Percentiles rank a stretch among this genome's conserved stretches.
phyloP scores from a whole-genome alignment of 1,140 invertebrate species.

The Mercenaria mercenaria region DNA sequence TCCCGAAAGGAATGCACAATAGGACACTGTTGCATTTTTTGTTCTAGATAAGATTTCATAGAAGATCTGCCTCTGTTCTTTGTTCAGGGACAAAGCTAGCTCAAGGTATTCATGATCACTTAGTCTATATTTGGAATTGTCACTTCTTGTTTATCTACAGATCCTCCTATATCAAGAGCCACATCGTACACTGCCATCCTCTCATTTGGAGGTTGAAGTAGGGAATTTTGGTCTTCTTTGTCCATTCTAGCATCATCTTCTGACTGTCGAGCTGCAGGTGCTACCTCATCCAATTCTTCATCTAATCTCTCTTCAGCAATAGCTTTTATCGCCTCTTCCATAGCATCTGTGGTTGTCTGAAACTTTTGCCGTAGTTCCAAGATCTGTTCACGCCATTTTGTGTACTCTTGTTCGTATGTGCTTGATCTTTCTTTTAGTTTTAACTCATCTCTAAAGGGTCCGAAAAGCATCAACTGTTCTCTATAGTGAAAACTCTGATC shows the following conservation, averaged over 20 bases:
- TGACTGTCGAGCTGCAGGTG: constrained; percentile 54
- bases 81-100: constrained; percentile 23
- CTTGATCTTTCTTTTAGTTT: neutral
- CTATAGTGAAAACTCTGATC: constrained; percentile 58
- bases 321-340: constrained; percentile 42
- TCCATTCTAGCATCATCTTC: constrained; percentile 50
- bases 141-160: neutral
- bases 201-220: constrained; percentile 39
- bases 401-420: constrained; percentile 22
- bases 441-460: constrained; percentile 60
- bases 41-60: constrained; percentile 38
- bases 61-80: constrained; percentile 28
- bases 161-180: constrained; percentile 23
- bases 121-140: constrained; percentile 46
- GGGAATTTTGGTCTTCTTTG: constrained; percentile 31
- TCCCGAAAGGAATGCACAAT: constrained; percentile 63
- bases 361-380: neutral
- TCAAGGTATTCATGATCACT: constrained; percentile 37
- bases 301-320: constrained; percentile 24
- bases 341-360: neutral
- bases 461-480: constrained; percentile 65
- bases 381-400: neutral
- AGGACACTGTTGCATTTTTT: constrained; percentile 33
- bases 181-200: neutral
- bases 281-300: constrained; percentile 55